Evolutionary conservation across 2,113 vertebrate species (phyloP), one percentile per base, ranked within the genome.

Genomic region (Lethenteron reissneri): DNA sequence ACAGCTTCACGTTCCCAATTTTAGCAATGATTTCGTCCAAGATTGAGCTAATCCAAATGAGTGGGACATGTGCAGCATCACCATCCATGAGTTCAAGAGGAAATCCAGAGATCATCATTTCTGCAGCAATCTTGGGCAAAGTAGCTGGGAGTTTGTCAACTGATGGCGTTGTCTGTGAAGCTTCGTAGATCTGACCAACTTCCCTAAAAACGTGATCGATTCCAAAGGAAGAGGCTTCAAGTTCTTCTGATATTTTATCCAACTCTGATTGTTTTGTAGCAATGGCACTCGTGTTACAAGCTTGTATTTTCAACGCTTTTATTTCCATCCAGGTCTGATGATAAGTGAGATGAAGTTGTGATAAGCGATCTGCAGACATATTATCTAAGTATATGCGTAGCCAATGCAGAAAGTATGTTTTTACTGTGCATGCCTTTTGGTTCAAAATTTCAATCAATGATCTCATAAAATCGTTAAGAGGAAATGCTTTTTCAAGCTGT

Each of bases 171-270:
- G 73, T 76, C 56, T 73, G 75, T 41, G 80, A 81, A 0, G 83
- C 81, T 76, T 86, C 85, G 2, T 84, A 87, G n/a, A 85, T 77
- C 73, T 86, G 86, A 4, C 83, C 84, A 78, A 87, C 80, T 76
- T 88, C 85, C 68, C 83, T 77, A 56, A 87, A 76, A 70, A 85
- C 86, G 76, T 86, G 83, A 73, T 86, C 83, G 21, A 75, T 78
- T 2, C 85, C 83, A 68, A 88, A 75, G 69, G 83, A 82, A 74
- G 80, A 80, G 13, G 76, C 78, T 58, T 76, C 69, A 11, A 77
- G 56, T 71, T 74, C 74, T 4, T 60, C 41, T 9, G 0, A 76
- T 15, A 6, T 73, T 70, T 2, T 56, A 12, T 21, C 57, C 57
- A 71, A 58, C 17, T 8, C 19, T 25, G 5, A 10, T 13, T n/a